phyloP scores from a whole-genome alignment of 2,888 invertebrate genomes.

The Cepaea hortensis region DNA sequence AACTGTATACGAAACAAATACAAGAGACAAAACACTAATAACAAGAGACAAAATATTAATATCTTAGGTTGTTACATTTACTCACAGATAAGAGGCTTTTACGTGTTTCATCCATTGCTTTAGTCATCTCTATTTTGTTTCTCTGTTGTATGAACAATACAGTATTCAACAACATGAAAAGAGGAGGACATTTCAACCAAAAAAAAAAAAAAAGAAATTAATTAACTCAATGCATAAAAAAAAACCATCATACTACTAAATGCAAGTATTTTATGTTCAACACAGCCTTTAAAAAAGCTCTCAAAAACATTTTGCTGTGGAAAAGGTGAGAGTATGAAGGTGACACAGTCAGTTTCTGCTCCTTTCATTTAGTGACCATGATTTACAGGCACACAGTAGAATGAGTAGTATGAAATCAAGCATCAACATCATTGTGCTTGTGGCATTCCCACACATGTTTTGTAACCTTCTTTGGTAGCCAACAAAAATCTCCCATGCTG shows the following conservation, averaged over 20 bases:
- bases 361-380: too few species aligned
- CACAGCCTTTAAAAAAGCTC: background rate
- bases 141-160: constrained; percentile 54
- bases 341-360: background rate
- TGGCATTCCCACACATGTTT: too few species aligned
- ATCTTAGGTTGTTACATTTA: constrained; percentile 28
- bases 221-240: background rate
- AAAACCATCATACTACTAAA: too few species aligned
- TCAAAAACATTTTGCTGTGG: background rate
- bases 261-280: too few species aligned
- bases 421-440: too few species aligned
- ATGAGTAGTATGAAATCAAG: too few species aligned
- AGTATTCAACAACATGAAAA: background rate
- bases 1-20: too few species aligned
- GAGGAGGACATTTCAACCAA: background rate
- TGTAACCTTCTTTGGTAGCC: too few species aligned
- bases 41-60: too few species aligned
- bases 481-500: too few species aligned
- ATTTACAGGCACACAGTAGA: too few species aligned
- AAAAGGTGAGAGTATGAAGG: background rate
- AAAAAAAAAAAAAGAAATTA: background rate
- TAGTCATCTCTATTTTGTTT: constrained; percentile 69
- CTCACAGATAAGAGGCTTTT: constrained; percentile 68
- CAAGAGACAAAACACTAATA: too few species aligned
- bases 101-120: constrained; percentile 70